Conservation (phyloP, 1,140 invertebrate species). For the Brachystomella parvula region DNA sequence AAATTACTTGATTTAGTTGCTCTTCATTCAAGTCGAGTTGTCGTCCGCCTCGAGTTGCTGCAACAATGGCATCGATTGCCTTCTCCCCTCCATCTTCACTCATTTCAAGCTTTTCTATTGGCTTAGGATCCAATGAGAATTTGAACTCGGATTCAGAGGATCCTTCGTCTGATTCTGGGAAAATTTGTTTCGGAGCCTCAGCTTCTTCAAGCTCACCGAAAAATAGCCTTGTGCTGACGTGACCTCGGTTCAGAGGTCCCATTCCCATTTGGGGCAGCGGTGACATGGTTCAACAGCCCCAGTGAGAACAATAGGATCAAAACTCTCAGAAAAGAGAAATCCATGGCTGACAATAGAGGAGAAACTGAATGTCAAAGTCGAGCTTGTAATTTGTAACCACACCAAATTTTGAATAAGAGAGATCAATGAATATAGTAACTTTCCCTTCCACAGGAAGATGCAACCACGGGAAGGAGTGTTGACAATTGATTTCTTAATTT, state of each 20-base stretch:
- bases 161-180: not conserved
- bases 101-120: not conserved
- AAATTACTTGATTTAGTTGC: conserved; percentile 64
- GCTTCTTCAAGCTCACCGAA: not conserved
- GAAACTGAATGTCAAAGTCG: not conserved
- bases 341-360: not conserved
- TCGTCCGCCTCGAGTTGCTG: conserved; percentile 54
- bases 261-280: not conserved
- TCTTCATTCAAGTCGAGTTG: conserved; percentile 48
- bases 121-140: not conserved
- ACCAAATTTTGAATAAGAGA: not conserved
- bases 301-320: not conserved
- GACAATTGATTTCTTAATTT: not conserved
- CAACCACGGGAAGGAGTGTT: no score
- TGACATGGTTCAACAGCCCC: not conserved
- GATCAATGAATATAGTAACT: not conserved
- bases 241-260: not conserved
- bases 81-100: conserved; percentile 14
- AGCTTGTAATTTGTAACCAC: not conserved
- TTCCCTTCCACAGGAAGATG: not conserved
- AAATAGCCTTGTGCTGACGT: not conserved
- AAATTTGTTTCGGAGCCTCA: not conserved
- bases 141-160: not conserved
- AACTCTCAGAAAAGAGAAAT: not conserved
- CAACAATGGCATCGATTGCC: conserved; percentile 30